Base-by-base conservation (phyloP, 2,113 vertebrate genomes). In the Hippoglossus stenolepis region DNA sequence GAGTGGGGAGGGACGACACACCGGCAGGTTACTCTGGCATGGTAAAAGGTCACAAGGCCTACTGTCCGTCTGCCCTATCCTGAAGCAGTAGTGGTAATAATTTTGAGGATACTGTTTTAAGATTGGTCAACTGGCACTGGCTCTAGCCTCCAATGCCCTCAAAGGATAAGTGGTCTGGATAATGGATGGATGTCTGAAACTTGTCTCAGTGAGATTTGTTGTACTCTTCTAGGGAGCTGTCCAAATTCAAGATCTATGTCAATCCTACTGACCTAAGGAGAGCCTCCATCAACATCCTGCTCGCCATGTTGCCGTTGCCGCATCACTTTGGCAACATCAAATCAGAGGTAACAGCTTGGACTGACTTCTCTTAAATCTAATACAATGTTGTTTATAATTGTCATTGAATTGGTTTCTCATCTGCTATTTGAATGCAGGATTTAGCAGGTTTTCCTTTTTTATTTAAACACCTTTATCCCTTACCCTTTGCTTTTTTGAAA, bases 241-340 rank as follows among this genome's bases (percentile, higher is more conserved):
- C 96, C 70, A 98, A 97, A 93, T 99, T 98, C 93, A 98, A 99
- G 95, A 95, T 95, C 70, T 98, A 97, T 90, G 95, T 98, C 90
- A 99, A 97, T 88, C 96, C 97, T 81, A 98, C 96, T 70, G 97
- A 99, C 75, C 91, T 99, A 86, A 95, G 97, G 92, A 96, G 97
- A 94, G 96, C 97, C 82, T 98, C 97, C 13, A 99, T 99, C 92
- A 96, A 96, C 84, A 97, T 99, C 86, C 94, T 99, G 70, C 95
- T 98, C 17, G 96, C 97, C 80, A 95, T 99, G 87, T 92, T 99
- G 87, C 96, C 97, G 24, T 93, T 98, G 77, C 97, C 97, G n/a
- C 97, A 97, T 93, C 97, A 99, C 86, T 99, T 98, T 94, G 97
- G 97, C 84, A 97, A 96, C 83, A 93, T 99, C 76, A 97, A 96